Conservation (phyloP, 2,797 vertebrate species). For the Discoglossus pictus region DNA sequence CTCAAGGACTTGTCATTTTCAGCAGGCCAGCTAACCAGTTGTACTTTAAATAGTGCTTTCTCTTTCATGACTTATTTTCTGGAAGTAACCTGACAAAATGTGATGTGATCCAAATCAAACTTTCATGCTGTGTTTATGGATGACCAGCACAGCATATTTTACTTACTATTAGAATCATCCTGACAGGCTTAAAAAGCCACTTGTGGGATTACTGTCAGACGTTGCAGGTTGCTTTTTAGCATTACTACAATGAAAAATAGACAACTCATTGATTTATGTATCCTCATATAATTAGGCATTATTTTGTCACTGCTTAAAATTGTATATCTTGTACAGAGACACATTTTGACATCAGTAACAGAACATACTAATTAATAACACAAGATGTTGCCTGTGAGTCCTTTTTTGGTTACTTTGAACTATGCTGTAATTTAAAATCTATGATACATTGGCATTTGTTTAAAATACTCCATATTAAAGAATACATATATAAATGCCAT, state of each 20-base stretch:
- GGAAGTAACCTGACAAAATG: constrained; percentile 26
- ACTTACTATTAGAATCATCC: constrained; percentile 13
- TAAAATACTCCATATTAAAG: too few species aligned
- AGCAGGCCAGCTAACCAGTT: constrained; percentile 28
- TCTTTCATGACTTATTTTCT: constrained; percentile 11
- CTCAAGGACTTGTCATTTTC: constrained; percentile 27
- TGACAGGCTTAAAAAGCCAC: constrained; percentile 7
- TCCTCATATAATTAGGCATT: too few species aligned
- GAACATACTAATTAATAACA: too few species aligned
- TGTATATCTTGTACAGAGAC: too few species aligned
- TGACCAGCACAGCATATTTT: constrained; percentile 24
- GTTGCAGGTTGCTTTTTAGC: constrained; percentile 18
- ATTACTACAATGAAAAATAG: background rate
- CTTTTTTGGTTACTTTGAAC: too few species aligned
- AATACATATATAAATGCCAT: too few species aligned
- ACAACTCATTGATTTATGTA: constrained; percentile 26
- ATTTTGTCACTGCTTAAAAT: too few species aligned
- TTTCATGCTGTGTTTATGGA: constrained; percentile 26
- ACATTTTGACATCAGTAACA: too few species aligned
- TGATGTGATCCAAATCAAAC: constrained; percentile 31
- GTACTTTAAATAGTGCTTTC: constrained; percentile 20
- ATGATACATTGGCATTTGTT: too few species aligned
- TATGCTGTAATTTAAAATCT: too few species aligned
- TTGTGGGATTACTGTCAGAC: constrained; percentile 15
- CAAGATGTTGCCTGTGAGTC: too few species aligned